Conservation (phyloP, 2,888 invertebrate species). For the Melinaea menophilus region DNA sequence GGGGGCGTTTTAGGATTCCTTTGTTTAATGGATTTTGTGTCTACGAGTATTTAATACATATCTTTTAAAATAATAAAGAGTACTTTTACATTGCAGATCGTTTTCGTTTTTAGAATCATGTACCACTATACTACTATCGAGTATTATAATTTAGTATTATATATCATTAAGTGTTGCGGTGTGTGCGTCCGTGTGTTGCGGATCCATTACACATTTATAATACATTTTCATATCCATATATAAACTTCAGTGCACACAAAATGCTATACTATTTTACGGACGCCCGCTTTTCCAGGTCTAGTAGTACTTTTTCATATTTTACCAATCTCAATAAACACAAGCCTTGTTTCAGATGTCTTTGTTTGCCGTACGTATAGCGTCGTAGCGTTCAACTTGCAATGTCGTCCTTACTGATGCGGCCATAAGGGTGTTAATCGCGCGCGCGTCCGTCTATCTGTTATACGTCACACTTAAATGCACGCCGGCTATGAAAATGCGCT, state of each 20-base stretch:
- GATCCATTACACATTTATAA: no score
- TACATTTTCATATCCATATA: no score
- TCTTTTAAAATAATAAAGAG: neutral
- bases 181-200: no score
- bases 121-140: neutral
- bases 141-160: neutral
- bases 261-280: constrained; percentile 14
- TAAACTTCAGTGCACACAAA: no score
- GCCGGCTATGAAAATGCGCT: constrained; percentile 30
- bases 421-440: constrained; percentile 20
- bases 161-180: no score
- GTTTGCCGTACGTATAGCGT: constrained; percentile 30
- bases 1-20: constrained; percentile 40
- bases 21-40: constrained; percentile 13
- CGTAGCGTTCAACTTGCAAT: constrained; percentile 14
- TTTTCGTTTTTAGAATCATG: constrained; percentile 2
- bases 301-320: constrained; percentile 37
- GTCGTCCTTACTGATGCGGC: constrained; percentile 19
- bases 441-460: constrained; percentile 20
- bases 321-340: constrained; percentile 50
- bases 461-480: constrained; percentile 30
- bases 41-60: neutral
- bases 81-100: neutral
- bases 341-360: constrained; percentile 40
- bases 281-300: constrained; percentile 18